Percentiles rank a stretch among this genome's conserved stretches.
These are phyloP conservation scores for Spodoptera picta DNA, from an alignment of 2,888 invertebrate genomes.

Conservation along the genomic window DNA sequence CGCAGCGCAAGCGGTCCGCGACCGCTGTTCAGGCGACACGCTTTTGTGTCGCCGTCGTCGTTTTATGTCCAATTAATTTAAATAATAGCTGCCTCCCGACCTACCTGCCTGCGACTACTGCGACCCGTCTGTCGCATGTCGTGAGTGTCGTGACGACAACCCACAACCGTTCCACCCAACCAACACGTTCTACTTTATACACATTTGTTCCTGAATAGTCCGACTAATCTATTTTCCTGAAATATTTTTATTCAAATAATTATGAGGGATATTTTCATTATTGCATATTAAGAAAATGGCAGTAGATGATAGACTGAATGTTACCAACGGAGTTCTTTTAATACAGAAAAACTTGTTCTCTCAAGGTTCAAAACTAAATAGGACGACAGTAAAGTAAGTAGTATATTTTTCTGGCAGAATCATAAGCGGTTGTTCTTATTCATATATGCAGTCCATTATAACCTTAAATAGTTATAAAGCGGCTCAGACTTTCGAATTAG, in stretches of 20 bases:
- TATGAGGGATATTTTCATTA: not conserved
- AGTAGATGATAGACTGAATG: constrained; percentile 11
- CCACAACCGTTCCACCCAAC: constrained; percentile 41
- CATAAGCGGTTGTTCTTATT: constrained; percentile 59
- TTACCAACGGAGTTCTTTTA: constrained; percentile 21
- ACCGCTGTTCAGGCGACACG: constrained; percentile 75
- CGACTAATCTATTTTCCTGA: not conserved
- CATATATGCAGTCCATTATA: constrained; percentile 69
- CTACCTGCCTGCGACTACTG: constrained; percentile 80
- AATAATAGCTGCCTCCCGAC: constrained; percentile 84
- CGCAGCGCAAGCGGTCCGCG: constrained; percentile 59
- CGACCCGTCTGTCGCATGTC: constrained; percentile 68
- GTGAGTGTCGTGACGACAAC: constrained; percentile 51
- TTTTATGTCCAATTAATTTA: constrained; percentile 87
- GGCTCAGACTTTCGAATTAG: constrained; percentile 83
- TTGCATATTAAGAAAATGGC: constrained; percentile 9
- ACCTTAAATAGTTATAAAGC: constrained; percentile 69
- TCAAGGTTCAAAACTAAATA: constrained; percentile 36
- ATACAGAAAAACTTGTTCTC: constrained; percentile 32
- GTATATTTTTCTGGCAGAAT: constrained; percentile 34
- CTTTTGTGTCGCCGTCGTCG: constrained; percentile 76
- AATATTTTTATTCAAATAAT: constrained; percentile 12
- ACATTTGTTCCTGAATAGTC: constrained; percentile 19
- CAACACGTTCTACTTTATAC: constrained; percentile 35
- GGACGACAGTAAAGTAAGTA: constrained; percentile 25